phyloP scores from a whole-genome alignment of 2,797 vertebrate species.

The Periophthalmus magnuspinnatus region DNA sequence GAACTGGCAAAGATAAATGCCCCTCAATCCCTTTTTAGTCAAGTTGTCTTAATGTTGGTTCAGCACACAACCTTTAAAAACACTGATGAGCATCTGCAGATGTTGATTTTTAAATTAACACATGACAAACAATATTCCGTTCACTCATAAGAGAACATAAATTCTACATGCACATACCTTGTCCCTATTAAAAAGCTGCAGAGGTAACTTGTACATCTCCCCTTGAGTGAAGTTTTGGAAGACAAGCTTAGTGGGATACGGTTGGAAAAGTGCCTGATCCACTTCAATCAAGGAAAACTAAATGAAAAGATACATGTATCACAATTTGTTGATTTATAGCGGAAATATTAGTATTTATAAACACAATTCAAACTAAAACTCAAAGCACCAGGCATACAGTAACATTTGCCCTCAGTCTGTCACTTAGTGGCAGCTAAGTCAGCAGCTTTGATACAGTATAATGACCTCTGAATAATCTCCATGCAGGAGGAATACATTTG shows the following conservation, averaged over 20 bases:
- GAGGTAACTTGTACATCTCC: slow-evolving; percentile 67
- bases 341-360: neutral
- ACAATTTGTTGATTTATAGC: neutral
- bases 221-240: slow-evolving; percentile 83
- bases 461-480: slow-evolving; percentile 34
- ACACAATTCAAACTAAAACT: slow-evolving; percentile 23
- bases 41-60: neutral
- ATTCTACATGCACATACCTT: neutral
- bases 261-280: slow-evolving; percentile 83
- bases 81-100: neutral
- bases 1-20: slow-evolving; percentile 26
- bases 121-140: neutral
- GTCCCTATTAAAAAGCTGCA: slow-evolving; percentile 8
- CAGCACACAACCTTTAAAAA: slow-evolving; percentile 5
- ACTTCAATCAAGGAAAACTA: slow-evolving; percentile 69
- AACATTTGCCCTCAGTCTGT: slow-evolving; percentile 52
- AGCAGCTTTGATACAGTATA: slow-evolving; percentile 20
- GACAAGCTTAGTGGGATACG: slow-evolving; percentile 84
- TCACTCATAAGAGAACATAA: neutral
- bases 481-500: slow-evolving; percentile 12
- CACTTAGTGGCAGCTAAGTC: slow-evolving; percentile 50
- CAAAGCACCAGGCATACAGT: slow-evolving; percentile 31
- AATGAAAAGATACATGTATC: slow-evolving; percentile 12
- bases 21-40: slow-evolving; percentile 21
- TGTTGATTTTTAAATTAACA: neutral